These are phyloP conservation scores for Melinaea marsaeus DNA, from an alignment of 2,888 invertebrate species.

Conservation along the genomic window DNA sequence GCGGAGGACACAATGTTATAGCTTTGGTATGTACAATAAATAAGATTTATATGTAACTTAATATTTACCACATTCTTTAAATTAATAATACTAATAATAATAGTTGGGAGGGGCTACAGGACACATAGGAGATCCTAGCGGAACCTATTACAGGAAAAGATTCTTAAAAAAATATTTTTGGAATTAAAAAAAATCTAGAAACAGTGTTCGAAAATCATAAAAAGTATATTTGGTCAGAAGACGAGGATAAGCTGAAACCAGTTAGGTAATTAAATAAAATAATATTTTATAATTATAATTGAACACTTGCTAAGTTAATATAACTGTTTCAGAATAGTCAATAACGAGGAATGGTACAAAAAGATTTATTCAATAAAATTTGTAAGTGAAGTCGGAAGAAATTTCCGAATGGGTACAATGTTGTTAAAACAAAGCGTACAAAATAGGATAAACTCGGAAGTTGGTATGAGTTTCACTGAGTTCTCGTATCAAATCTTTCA, in stretches of 20 bases:
- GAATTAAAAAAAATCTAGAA: slow-evolving; percentile 84
- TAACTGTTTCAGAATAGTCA: slow-evolving; percentile 82
- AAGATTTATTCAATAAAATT: slow-evolving; percentile 87
- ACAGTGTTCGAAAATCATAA: slow-evolving; percentile 36
- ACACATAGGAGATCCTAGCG: slow-evolving; percentile 96
- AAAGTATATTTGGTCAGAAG: too few relatives aligned
- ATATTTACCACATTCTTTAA: too few relatives aligned
- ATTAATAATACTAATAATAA: too few relatives aligned
- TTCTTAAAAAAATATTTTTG: slow-evolving; percentile 82
- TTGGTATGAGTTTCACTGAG: too few relatives aligned
- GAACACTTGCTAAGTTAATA: too few relatives aligned
- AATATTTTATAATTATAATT: slow-evolving; percentile 4
- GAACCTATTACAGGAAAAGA: slow-evolving; percentile 81
- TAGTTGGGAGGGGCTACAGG: too few relatives aligned
- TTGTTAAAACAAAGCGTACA: slow-evolving; percentile 89
- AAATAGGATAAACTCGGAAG: slow-evolving; percentile 82
- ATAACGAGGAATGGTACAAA: slow-evolving; percentile 94
- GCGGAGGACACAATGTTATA: too few relatives aligned
- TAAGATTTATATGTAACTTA: too few relatives aligned
- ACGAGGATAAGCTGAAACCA: slow-evolving; percentile 59
- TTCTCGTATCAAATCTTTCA: too few relatives aligned
- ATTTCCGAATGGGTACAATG: slow-evolving; percentile 94
- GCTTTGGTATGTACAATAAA: too few relatives aligned
- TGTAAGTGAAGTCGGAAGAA: slow-evolving; percentile 86
- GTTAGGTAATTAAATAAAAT: slow-evolving; percentile 61